phyloP scores from a whole-genome alignment of 2,113 vertebrate genomes.

The Semicossyphus pulcher region DNA sequence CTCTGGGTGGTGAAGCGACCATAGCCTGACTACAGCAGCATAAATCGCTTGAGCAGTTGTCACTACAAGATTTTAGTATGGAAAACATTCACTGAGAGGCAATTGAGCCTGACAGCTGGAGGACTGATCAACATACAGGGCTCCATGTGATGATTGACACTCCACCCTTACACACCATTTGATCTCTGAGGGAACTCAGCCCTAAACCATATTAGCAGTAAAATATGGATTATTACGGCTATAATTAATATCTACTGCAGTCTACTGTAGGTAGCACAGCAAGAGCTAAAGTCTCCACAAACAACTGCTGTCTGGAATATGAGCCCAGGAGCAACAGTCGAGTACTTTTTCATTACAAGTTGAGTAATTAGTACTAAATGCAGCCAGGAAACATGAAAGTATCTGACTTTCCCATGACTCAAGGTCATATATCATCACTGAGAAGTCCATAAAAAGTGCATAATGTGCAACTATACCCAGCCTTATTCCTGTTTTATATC shows the following conservation, averaged over 20 bases:
- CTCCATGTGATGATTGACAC: constrained; percentile 51
- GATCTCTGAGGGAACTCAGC: constrained; percentile 12
- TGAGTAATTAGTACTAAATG: constrained; percentile 58
- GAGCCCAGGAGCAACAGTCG: constrained; percentile 38
- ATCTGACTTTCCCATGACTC: constrained; percentile 67
- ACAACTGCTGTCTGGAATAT: constrained; percentile 59
- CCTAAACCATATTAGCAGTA: constrained; percentile 45
- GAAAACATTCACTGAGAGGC: constrained; percentile 41
- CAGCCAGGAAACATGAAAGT: constrained; percentile 52
- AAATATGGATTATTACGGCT: constrained; percentile 64
- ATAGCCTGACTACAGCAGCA: constrained; percentile 10
- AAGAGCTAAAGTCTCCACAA: constrained; percentile 57
- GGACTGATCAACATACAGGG: constrained; percentile 41
- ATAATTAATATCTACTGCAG: constrained; percentile 43
- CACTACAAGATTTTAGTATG: constrained; percentile 22
- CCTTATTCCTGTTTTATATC: constrained; percentile 39
- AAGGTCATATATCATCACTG: constrained; percentile 51
- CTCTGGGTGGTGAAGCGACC: constrained; percentile 14
- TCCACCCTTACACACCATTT: constrained; percentile 29
- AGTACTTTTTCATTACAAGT: constrained; percentile 49
- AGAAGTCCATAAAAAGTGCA: constrained; percentile 36
- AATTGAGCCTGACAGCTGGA: constrained; percentile 53
- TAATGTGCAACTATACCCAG: constrained; percentile 38
- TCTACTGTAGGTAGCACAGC: constrained; percentile 25
- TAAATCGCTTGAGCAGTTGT: constrained; percentile 32